Evolutionary conservation across 2,888 invertebrate genomes (phyloP).

Genomic region (Polydrusus tereticollis): DNA sequence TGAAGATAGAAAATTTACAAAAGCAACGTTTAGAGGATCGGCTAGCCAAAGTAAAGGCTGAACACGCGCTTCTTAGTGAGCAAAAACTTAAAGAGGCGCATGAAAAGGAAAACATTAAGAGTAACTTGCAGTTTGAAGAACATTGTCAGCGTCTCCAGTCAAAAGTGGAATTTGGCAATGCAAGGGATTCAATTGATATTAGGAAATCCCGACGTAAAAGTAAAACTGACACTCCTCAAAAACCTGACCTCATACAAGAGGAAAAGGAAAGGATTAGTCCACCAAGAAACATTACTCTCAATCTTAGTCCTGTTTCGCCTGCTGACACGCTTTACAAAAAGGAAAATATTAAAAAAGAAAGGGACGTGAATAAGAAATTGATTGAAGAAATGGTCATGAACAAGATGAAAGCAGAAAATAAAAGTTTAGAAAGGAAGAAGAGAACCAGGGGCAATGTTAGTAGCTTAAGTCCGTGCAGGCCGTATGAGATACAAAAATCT

Average conservation of each 20-base stretch:
- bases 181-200: constrained; percentile 77
- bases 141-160: constrained; percentile 77
- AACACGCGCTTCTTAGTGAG: constrained; percentile 50
- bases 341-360: constrained; percentile 83
- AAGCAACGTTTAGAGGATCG: constrained; percentile 58
- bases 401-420: constrained; percentile 78
- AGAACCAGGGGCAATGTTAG: constrained; percentile 69
- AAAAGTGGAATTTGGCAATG: constrained; percentile 79
- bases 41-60: constrained; percentile 53
- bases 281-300: constrained; percentile 52
- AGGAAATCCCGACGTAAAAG: constrained; percentile 71
- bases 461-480: constrained; percentile 55
- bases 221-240: constrained; percentile 60
- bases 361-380: constrained; percentile 86
- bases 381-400: constrained; percentile 88
- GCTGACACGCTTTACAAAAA: constrained; percentile 62
- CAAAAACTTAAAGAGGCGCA: constrained; percentile 43
- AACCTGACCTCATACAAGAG: constrained; percentile 64
- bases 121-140: constrained; percentile 69
- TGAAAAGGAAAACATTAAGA: constrained; percentile 49
- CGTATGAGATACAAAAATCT: constrained; percentile 62
- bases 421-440: constrained; percentile 72
- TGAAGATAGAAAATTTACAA: constrained; percentile 53
- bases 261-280: constrained; percentile 62
- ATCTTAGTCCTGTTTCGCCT: constrained; percentile 52